phyloP scores from a whole-genome alignment of 2,797 vertebrate genomes.

The Halcyon badia region DNA sequence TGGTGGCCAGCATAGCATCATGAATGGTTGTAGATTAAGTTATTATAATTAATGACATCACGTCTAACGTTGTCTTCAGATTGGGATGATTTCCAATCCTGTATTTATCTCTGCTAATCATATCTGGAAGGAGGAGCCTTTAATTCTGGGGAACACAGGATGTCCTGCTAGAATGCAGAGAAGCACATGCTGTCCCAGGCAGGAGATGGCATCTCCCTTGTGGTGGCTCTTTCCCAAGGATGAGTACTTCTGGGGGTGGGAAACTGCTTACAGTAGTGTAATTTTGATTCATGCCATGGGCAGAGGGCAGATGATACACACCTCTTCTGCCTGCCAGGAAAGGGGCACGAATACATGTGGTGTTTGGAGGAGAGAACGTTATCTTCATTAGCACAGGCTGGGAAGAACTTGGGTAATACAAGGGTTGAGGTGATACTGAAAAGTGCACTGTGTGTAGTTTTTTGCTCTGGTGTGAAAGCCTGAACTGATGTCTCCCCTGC shows the following conservation, averaged over 20 bases:
- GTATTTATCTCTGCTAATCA: background rate
- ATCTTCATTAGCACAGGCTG: background rate
- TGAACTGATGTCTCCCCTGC: background rate
- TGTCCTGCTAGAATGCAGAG: background rate
- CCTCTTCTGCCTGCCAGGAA: background rate
- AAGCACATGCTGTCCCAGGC: background rate
- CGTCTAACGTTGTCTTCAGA: background rate
- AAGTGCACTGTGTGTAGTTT: background rate
- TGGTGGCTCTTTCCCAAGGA: background rate
- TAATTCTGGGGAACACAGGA: background rate
- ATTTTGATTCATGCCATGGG: background rate
- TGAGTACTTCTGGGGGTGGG: background rate
- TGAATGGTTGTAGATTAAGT: background rate
- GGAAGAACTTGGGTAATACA: background rate
- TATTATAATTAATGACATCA: slow-evolving; percentile 10
- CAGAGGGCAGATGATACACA: background rate
- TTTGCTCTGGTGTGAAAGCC: background rate
- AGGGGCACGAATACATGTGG: background rate
- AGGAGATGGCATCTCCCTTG: background rate
- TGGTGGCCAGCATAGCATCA: background rate
- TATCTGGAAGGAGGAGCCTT: slow-evolving; percentile 21
- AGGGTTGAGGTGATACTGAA: background rate
- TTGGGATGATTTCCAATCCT: background rate
- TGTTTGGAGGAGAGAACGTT: background rate
- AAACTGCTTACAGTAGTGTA: background rate